phyloP scores from a whole-genome alignment of 92 coral and sea anemone species.

The Meandrina meandrites region DNA sequence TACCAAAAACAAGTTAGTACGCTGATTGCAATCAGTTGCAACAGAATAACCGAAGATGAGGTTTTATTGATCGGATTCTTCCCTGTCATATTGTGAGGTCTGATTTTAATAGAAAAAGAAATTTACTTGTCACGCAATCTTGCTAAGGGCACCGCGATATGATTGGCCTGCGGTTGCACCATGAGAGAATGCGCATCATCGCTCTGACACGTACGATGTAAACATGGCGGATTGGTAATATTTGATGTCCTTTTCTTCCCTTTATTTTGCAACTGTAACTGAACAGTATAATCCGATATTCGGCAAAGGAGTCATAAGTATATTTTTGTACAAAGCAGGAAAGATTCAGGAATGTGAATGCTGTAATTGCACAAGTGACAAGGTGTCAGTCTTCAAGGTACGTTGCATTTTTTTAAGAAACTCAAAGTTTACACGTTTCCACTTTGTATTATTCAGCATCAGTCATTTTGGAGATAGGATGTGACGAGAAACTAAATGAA shows the following conservation, averaged over 20 bases:
- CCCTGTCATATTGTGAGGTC: background rate
- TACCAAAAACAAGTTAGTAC: no score
- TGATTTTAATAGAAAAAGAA: no score
- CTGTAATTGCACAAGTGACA: slow-evolving; percentile 1
- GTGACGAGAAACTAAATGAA: background rate
- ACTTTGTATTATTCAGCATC: background rate
- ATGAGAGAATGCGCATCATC: slow-evolving; percentile 41
- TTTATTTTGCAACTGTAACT: background rate
- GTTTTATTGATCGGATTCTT: background rate
- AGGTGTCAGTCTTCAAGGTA: background rate
- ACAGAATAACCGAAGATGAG: no score
- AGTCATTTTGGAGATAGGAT: background rate
- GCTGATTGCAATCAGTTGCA: no score
- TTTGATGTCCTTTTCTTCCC: background rate
- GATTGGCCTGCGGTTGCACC: slow-evolving; percentile 1
- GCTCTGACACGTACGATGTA: slow-evolving; percentile 67
- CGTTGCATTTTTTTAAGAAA: background rate
- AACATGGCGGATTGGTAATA: slow-evolving; percentile 42
- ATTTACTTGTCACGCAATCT: background rate
- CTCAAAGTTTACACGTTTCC: background rate
- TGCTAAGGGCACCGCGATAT: background rate
- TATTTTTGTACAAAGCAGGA: background rate
- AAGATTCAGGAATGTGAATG: slow-evolving; percentile 11
- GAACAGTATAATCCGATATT: background rate
- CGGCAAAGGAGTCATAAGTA: background rate